These are phyloP conservation scores for Athene cunicularia DNA, from an alignment of 2,113 vertebrate species.

Conservation along the genomic window DNA sequence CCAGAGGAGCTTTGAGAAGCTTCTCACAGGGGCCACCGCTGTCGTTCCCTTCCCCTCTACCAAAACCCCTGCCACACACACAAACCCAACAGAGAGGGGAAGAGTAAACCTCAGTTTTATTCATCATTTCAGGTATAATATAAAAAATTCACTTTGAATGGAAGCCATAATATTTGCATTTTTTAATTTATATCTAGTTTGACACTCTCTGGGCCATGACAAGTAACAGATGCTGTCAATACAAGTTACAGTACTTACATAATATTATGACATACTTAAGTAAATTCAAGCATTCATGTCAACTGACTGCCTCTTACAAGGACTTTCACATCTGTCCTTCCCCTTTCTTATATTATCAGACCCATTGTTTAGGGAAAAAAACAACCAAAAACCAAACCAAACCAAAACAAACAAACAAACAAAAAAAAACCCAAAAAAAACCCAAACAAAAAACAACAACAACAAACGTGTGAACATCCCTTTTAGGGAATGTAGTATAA, in stretches of 20 bases:
- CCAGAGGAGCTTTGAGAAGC: too few relatives aligned
- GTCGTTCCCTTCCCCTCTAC: too few relatives aligned
- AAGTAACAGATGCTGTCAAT: slow-evolving; percentile 65
- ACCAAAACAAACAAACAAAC: too few relatives aligned
- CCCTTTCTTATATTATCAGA: neutral
- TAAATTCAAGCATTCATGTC: slow-evolving; percentile 26
- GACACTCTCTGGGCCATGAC: slow-evolving; percentile 24
- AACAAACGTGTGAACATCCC: neutral
- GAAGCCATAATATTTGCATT: slow-evolving; percentile 50
- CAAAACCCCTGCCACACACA: too few relatives aligned
- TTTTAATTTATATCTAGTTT: slow-evolving; percentile 50
- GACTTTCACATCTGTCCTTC: neutral
- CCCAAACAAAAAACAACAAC: too few relatives aligned
- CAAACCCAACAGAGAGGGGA: neutral
- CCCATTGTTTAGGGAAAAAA: neutral
- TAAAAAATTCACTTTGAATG: slow-evolving; percentile 48
- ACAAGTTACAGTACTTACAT: slow-evolving; percentile 34
- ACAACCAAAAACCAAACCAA: too few relatives aligned
- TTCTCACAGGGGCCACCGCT: too few relatives aligned
- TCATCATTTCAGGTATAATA: slow-evolving; percentile 16
- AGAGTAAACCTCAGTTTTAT: slow-evolving; percentile 32
- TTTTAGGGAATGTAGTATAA: neutral
- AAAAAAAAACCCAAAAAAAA: too few relatives aligned
- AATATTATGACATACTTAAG: slow-evolving; percentile 26
- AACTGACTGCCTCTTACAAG: neutral